A percentile compares a stretch with the other conserved stretches of the same genome.
Evolutionary conservation across 2,888 invertebrate genomes (phyloP).

Genomic region (Capitulum mitella): DNA sequence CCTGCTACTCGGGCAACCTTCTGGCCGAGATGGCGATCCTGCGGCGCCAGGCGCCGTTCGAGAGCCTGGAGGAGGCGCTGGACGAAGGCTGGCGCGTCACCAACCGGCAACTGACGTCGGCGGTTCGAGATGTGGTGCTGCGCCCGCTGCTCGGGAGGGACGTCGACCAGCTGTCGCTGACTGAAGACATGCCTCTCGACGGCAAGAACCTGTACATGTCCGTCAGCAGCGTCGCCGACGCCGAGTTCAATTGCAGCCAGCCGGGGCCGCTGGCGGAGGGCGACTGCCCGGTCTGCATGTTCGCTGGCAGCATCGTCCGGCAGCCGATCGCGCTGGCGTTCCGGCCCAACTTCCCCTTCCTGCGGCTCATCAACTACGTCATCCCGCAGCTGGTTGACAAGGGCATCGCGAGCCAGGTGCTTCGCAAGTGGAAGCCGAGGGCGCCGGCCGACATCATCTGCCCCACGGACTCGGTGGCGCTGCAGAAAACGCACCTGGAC

Average conservation of each 20-base stretch:
- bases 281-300: not conserved
- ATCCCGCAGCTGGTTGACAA: not conserved
- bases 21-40: not conserved
- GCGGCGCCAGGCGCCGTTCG: not conserved
- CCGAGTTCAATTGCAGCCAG: not conserved
- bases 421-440: not conserved
- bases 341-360: not conserved
- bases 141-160: not conserved
- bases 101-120: too few relatives aligned
- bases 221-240: too few relatives aligned
- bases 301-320: not conserved
- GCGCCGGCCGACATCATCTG: not conserved
- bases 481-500: not conserved
- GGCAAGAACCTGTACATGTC: not conserved
- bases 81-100: not conserved
- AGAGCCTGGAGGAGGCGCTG: not conserved
- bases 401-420: not conserved
- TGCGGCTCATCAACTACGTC: not conserved
- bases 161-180: too few relatives aligned
- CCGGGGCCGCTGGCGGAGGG: too few relatives aligned
- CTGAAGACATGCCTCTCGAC: too few relatives aligned
- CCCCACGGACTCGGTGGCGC: not conserved
- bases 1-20: constrained; percentile 7
- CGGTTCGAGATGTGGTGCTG: not conserved
- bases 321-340: not conserved